Conservation (phyloP, 2,797 vertebrate genomes). For the Diglossa cyanea region DNA sequence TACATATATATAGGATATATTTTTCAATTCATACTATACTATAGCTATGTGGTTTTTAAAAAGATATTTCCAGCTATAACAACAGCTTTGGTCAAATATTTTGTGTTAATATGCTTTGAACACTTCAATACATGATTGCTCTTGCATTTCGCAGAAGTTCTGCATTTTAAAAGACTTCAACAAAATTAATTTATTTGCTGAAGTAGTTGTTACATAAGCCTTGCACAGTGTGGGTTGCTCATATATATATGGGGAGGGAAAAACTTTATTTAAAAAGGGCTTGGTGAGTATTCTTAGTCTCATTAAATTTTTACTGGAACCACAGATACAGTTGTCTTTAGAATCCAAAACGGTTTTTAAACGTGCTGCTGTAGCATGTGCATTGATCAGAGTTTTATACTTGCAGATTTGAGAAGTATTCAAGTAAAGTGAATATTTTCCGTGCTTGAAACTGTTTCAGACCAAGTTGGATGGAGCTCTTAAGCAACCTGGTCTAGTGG, state of each 20-base stretch:
- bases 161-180: neutral
- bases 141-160: neutral
- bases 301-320: neutral
- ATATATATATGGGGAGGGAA: accelerated
- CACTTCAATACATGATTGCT: neutral
- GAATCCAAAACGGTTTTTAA: neutral
- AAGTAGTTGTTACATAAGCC: neutral
- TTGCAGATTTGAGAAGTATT: neutral
- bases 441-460: neutral
- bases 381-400: neutral
- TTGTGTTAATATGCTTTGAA: neutral
- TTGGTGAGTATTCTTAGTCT: neutral
- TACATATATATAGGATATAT: accelerated
- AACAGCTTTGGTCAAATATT: neutral
- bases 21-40: neutral
- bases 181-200: neutral
- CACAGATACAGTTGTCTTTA: neutral
- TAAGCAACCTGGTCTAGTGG: neutral
- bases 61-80: neutral
- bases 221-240: neutral
- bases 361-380: neutral
- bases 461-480: neutral
- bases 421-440: neutral
- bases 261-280: neutral
- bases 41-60: neutral